Base-by-base conservation (phyloP, 2,797 vertebrate genomes). In the Silurus aristotelis region DNA sequence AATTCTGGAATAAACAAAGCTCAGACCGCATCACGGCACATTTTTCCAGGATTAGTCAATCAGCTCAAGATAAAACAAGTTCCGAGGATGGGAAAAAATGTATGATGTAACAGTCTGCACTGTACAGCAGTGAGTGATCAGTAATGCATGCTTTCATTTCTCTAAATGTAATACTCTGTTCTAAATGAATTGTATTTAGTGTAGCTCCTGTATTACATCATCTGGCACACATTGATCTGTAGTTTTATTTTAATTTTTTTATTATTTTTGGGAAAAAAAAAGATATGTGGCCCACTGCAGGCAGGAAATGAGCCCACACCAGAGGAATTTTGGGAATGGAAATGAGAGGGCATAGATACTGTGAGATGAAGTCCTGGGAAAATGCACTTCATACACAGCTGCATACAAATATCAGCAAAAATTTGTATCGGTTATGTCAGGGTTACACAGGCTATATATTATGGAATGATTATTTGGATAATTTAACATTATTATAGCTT, bases 251-350 rank as follows among this genome's bases (percentile, higher is more conserved):
- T 38, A 56, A 13, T 19, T 22, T 13, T 60, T 43, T 77, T 60
- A 10, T 60, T 17, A 0, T 25, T 58, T 55, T 64, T 7, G 5
- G 3, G 55, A 12, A 80, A 48, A 63, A 3, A 19, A 12, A 84
- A 20, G 91, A 88, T 88, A 93, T 89, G 89, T 90, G 83, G 93
- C 73, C 78, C 86, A 92, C 88, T 88, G 83, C 88, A 89, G 72
- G 79, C 87, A 92, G 93, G 94, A 95, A 94, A 89, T 94, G 90
- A 93, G 87, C 38, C 86, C 86, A 89, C 87, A 85, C 70, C 88
- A 87, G 61, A 91, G 90, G 92, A 95, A 94, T 94, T 92, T 84
- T 90, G 87, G 87, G 89, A 91, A 88, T 90, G 87, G 79, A 83
- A 83, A 79, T 76, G 63, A 84, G 83, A 85, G 77, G 89, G 87